Percentiles rank a stretch among this genome's conserved stretches.
These are phyloP conservation scores for Drosophila novamexicana DNA, from an alignment of 1,140 invertebrate species.

Conservation along the genomic window DNA sequence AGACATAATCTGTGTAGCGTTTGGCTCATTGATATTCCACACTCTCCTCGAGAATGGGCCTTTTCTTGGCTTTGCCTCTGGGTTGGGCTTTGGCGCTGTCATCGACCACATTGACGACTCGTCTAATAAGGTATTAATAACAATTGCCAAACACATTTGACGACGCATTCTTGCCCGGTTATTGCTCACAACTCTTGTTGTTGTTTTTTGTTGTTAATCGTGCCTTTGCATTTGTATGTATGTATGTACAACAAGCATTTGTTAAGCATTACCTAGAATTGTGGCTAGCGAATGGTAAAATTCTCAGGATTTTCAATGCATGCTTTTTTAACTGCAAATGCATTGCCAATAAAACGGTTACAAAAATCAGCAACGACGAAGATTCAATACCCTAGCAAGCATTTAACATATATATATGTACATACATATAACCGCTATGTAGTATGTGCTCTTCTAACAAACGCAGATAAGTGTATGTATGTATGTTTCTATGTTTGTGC, in stretches of 20 bases:
- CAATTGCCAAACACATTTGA: conserved; percentile 62
- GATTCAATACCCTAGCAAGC: not conserved
- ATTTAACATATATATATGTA: too few species aligned
- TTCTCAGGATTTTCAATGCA: not conserved
- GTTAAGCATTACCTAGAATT: not conserved
- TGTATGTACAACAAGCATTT: not conserved
- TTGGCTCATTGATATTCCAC: conserved; percentile 68
- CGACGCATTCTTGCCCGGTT: conserved; percentile 64
- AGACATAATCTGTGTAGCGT: conserved; percentile 1
- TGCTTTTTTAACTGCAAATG: not conserved
- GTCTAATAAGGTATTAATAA: conserved; percentile 81
- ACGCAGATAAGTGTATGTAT: too few species aligned
- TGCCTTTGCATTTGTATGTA: conserved; percentile 56
- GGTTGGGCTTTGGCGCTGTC: conserved; percentile 18
- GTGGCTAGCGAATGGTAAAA: not conserved
- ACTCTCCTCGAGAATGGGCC: not conserved
- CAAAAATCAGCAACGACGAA: not conserved
- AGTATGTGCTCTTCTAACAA: too few species aligned
- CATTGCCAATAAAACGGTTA: not conserved
- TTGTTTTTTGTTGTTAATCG: conserved; percentile 45
- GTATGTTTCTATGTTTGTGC: too few species aligned
- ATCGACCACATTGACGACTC: conserved; percentile 38
- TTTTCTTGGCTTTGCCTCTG: conserved; percentile 10
- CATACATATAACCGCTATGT: too few species aligned
- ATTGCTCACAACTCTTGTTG: conserved; percentile 29